Percentiles rank a stretch among this genome's conserved stretches.
Evolutionary conservation across 2,113 vertebrate species (phyloP).

Genomic region (Riparia riparia): DNA sequence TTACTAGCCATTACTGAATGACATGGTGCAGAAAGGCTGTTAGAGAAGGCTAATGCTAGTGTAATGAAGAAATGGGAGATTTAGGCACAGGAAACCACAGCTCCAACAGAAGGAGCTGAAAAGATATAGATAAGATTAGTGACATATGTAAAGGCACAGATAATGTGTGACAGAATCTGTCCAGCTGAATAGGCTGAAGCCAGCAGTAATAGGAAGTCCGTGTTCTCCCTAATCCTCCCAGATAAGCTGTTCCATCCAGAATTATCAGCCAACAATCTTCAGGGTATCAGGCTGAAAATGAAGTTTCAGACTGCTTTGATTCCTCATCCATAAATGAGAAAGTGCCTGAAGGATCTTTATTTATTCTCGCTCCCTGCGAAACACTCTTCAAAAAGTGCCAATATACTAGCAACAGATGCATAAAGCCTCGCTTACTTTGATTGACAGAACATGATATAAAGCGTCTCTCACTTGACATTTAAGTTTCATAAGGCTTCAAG

Average conservation of each 20-base stretch:
- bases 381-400: slow-evolving; percentile 88
- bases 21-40: slow-evolving; percentile 77
- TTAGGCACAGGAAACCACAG: slow-evolving; percentile 80
- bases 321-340: slow-evolving; percentile 90
- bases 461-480: slow-evolving; percentile 88
- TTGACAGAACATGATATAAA: slow-evolving; percentile 87
- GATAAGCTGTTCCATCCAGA: slow-evolving; percentile 89
- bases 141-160: slow-evolving; percentile 88
- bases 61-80: slow-evolving; percentile 82
- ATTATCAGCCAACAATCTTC: slow-evolving; percentile 89
- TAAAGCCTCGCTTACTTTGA: slow-evolving; percentile 83
- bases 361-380: slow-evolving; percentile 85
- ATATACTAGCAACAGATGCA: slow-evolving; percentile 88
- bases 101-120: slow-evolving; percentile 83
- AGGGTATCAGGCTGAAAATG: slow-evolving; percentile 89
- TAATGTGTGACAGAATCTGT: slow-evolving; percentile 84
- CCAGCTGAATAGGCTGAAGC: slow-evolving; percentile 83
- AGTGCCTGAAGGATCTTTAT: slow-evolving; percentile 90
- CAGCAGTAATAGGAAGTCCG: slow-evolving; percentile 85
- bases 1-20: slow-evolving; percentile 77
- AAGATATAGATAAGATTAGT: slow-evolving; percentile 90
- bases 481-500: slow-evolving; percentile 81
- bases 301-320: slow-evolving; percentile 89
- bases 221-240: slow-evolving; percentile 87
- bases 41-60: slow-evolving; percentile 74